phyloP scores from a whole-genome alignment of 2,888 invertebrate genomes.

The Volucella zonaria region DNA sequence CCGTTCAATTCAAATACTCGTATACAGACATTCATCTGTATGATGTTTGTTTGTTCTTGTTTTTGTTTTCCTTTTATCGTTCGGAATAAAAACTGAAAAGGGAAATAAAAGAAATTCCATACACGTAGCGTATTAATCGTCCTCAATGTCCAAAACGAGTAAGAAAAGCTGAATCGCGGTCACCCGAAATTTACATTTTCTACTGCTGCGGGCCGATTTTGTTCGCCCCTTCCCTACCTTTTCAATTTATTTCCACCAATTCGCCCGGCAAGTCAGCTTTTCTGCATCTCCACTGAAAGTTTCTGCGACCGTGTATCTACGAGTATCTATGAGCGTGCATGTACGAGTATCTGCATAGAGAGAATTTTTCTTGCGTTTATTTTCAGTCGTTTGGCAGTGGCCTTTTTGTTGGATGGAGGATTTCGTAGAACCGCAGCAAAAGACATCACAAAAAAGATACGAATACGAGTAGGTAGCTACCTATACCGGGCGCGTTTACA shows the following conservation, averaged over 20 bases:
- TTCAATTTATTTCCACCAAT: slow-evolving; percentile 33
- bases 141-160: slow-evolving; percentile 17
- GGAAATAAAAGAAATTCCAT: slow-evolving; percentile 1
- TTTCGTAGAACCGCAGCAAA: slow-evolving; percentile 50
- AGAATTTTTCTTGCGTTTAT: slow-evolving; percentile 58
- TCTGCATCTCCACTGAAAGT: slow-evolving; percentile 24
- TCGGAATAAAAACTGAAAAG: slow-evolving; percentile 2
- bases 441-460: slow-evolving; percentile 29
- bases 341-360: slow-evolving; percentile 13
- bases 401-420: slow-evolving; percentile 19
- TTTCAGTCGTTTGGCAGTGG: slow-evolving; percentile 23
- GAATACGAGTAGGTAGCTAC: neutral
- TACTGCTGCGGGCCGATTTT: slow-evolving; percentile 56
- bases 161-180: slow-evolving; percentile 57
- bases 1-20: slow-evolving; percentile 8
- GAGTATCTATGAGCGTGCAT: slow-evolving; percentile 14
- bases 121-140: slow-evolving; percentile 54
- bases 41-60: too few relatives aligned
- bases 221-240: slow-evolving; percentile 2
- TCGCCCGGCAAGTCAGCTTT: slow-evolving; percentile 41
- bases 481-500: slow-evolving; percentile 46
- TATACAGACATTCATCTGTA: neutral
- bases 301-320: neutral
- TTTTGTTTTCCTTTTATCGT: too few relatives aligned
- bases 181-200: slow-evolving; percentile 60